phyloP scores from a whole-genome alignment of 2,888 invertebrate species.

The Marronus borbonicus region DNA sequence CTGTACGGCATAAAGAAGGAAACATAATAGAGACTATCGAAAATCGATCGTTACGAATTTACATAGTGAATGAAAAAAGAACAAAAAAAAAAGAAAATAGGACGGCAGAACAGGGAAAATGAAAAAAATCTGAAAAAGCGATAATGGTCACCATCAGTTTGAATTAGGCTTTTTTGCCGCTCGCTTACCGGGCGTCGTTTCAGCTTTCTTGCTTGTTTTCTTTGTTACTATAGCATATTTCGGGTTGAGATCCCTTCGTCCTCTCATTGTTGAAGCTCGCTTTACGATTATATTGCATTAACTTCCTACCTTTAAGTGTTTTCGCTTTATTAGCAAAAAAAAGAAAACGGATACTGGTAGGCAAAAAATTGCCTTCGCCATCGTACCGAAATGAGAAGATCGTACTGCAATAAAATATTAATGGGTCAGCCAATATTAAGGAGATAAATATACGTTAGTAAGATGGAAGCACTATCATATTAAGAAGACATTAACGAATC shows the following conservation, averaged over 20 bases:
- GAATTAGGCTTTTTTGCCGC: slow-evolving; percentile 42
- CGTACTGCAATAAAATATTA: neutral
- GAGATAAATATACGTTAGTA: too few species aligned
- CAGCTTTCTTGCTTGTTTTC: slow-evolving; percentile 39
- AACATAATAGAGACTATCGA: neutral
- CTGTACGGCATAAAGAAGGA: too few species aligned
- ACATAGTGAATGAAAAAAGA: slow-evolving; percentile 28
- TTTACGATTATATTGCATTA: slow-evolving; percentile 45
- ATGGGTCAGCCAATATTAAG: neutral
- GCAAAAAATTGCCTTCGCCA: slow-evolving; percentile 2
- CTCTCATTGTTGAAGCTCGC: slow-evolving; percentile 28
- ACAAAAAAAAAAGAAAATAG: neutral
- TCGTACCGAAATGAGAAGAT: slow-evolving; percentile 4
- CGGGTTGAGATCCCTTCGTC: slow-evolving; percentile 35
- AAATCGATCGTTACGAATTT: slow-evolving; percentile 30
- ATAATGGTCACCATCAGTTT: slow-evolving; percentile 45
- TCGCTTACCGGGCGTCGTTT: slow-evolving; percentile 11
- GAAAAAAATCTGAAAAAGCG: slow-evolving; percentile 37
- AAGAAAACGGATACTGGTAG: neutral
- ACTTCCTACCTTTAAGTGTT: slow-evolving; percentile 37
- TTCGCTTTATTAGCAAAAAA: slow-evolving; percentile 43
- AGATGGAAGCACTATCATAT: too few species aligned
- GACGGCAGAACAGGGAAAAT: neutral
- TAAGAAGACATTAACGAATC: too few species aligned
- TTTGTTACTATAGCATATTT: slow-evolving; percentile 40